Conservation (phyloP, 2,113 vertebrate genomes). For the Melierax canorus region DNA sequence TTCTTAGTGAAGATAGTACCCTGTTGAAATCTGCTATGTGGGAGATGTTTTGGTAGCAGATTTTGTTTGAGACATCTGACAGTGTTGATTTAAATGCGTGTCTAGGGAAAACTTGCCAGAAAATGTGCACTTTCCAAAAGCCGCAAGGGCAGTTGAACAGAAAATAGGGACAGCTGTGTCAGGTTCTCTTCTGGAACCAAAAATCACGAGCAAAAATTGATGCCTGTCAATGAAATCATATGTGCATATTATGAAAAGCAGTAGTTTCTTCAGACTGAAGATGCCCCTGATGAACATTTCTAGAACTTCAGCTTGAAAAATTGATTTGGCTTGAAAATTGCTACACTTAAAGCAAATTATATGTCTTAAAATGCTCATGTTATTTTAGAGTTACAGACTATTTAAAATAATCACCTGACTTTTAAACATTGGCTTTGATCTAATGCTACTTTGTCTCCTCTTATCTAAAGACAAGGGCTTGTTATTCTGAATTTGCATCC, state of each 20-base stretch:
- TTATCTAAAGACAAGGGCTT: background rate
- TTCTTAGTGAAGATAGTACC: background rate
- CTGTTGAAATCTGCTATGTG: background rate
- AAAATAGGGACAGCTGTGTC: background rate
- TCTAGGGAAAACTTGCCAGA: background rate
- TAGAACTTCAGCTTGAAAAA: background rate
- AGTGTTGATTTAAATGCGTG: background rate
- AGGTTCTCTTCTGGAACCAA: background rate
- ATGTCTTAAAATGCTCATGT: background rate
- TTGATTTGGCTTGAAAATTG: background rate
- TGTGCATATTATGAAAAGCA: background rate
- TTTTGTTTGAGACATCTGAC: background rate
- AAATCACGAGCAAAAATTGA: background rate
- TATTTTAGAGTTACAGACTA: background rate
- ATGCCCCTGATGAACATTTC: background rate
- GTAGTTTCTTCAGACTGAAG: background rate
- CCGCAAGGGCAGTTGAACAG: background rate
- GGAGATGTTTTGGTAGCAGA: background rate
- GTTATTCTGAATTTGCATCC: background rate
- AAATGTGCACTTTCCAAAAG: background rate
- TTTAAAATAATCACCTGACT: background rate
- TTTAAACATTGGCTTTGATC: background rate
- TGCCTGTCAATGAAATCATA: rapidly evolving
- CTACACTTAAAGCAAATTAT: background rate
- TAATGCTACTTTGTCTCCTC: background rate